Percentiles rank a stretch among this genome's conserved stretches.
Conservation (phyloP, 2,888 invertebrate genomes). For the Octonoba sinensis region DNA sequence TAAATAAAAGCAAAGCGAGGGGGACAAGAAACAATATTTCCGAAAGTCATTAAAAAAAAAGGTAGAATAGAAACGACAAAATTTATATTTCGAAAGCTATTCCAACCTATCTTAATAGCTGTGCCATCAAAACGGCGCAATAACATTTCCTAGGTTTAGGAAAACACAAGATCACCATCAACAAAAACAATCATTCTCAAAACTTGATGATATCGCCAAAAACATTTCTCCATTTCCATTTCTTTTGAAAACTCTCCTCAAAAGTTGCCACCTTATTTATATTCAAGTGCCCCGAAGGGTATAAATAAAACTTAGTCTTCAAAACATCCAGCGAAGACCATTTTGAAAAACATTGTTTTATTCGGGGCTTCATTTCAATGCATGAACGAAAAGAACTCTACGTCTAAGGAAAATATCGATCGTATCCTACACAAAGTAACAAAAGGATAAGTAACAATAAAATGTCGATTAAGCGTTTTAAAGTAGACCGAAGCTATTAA, state of each 20-base stretch:
- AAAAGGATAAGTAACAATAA: constrained; percentile 7
- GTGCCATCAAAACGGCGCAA: constrained; percentile 13
- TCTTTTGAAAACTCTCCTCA: constrained; percentile 27
- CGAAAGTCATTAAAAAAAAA: too few relatives aligned
- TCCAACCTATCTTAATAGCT: constrained; percentile 3
- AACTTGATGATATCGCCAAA: constrained; percentile 45
- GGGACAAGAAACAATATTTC: too few relatives aligned
- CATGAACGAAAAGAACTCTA: constrained; percentile 33
- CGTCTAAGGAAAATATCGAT: background rate
- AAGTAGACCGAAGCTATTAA: background rate
- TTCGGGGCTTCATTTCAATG: constrained; percentile 55
- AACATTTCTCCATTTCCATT: constrained; percentile 38
- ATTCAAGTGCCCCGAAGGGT: constrained; percentile 54
- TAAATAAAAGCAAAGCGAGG: too few relatives aligned
- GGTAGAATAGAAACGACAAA: too few relatives aligned
- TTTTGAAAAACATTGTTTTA: constrained; percentile 25
- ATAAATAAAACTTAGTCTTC: constrained; percentile 37
- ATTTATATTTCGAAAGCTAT: too few relatives aligned
- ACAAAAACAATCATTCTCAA: constrained; percentile 47
- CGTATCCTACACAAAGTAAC: background rate
- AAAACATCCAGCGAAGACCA: constrained; percentile 16
- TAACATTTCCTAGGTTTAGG: constrained; percentile 1
- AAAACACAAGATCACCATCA: constrained; percentile 24
- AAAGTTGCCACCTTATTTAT: constrained; percentile 60
- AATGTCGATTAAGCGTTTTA: background rate